Evolutionary conservation across 2,888 invertebrate genomes (phyloP).

Genomic region (Heliconius sara): DNA sequence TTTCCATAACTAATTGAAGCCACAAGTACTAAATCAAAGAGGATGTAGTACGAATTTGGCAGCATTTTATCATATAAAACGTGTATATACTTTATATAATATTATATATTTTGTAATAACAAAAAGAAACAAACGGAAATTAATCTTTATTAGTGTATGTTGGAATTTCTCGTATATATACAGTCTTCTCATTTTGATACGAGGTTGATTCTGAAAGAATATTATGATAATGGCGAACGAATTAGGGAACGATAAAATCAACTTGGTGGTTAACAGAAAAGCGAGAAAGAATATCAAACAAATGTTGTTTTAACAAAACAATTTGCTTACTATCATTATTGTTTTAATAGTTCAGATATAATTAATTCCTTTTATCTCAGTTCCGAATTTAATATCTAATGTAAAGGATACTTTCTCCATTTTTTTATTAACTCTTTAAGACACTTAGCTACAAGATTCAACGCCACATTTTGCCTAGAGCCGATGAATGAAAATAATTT

Average conservation of each 20-base stretch:
- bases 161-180: not conserved
- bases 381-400: too few relatives aligned
- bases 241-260: constrained; percentile 2
- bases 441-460: not conserved
- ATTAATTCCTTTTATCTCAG: too few relatives aligned
- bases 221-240: constrained; percentile 16
- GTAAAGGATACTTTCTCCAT: not conserved
- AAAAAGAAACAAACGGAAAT: not conserved
- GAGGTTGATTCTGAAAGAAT: not conserved
- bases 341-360: too few relatives aligned
- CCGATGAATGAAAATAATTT: too few relatives aligned
- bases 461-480: accelerated
- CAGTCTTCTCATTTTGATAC: not conserved
- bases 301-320: not conserved
- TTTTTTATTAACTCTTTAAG: not conserved
- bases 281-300: not conserved
- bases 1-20: not conserved
- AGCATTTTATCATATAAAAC: not conserved
- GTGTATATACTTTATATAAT: not conserved
- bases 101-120: not conserved
- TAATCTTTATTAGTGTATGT: not conserved
- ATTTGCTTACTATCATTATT: not conserved
- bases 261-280: not conserved
- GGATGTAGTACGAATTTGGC: not conserved
- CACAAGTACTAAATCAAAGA: not conserved